Evolutionary conservation across 2,113 vertebrate genomes (phyloP), one percentile per base, ranked within the genome.

Genomic region (Petrocephalus microphthalmus): DNA sequence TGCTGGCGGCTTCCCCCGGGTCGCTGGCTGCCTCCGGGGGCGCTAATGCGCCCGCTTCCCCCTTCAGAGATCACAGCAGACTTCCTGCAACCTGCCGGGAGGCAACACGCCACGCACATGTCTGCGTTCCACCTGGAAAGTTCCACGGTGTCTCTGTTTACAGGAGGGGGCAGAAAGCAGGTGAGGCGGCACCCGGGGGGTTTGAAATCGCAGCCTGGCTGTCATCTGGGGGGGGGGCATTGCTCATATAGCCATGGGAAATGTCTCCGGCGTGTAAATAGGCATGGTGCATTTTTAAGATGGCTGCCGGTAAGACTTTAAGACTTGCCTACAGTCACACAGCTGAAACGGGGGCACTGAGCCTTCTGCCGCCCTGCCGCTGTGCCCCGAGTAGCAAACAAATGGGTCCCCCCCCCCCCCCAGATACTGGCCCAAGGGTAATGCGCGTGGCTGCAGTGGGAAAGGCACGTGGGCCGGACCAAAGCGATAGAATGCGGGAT

Each of bases 401-500:
- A 53, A 53, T 53, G 52, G 52, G 2, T 5, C 52, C 53, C 53
- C 53, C 11, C 53, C 29, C 5, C 67, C 29, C 29, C 29, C 57
- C 60, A 2, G 2, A 25, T 7, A 64, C 57, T 64, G 57, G 25
- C 57, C 57, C 22, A 17, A 4, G 1, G 7, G 8, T 25, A 13
- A 10, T 25, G 85, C 10, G 33, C 19, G 49, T n/a, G 49, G 8
- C 51, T 85, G 51, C 3, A 7, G 47, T 29, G 45, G 37, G 3
- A 0, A 0, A 2, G 67, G 95, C 93, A 96, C 96, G 19, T 11
- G 45, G 81, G 51, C 95, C 93, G 96, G 96, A 96, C 96, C 91
- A 95, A 94, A 96, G 95, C 94, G 95, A 96, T 96, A 96, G 95
- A 96, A 96, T 96, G 94, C 94, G 95, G 96, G 96, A 94, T 93